Base-by-base conservation (phyloP, 2,888 invertebrate genomes). In the Cartodere bifasciata region DNA sequence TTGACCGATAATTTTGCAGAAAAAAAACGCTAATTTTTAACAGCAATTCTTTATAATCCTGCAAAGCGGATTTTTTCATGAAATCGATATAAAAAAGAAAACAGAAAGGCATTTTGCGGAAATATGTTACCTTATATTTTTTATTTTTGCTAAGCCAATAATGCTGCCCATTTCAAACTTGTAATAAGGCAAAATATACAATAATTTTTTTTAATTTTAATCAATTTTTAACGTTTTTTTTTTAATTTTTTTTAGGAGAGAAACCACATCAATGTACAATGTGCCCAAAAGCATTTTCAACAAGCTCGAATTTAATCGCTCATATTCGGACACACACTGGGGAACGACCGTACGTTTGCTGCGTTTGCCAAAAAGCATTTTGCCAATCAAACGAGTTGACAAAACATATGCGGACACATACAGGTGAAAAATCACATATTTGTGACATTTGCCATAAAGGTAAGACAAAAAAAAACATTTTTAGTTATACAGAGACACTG, bases 361-460 rank as follows among this genome's bases (percentile, higher is more conserved):
- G 56, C 30, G 55, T 61, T 10, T 63, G 63, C 35, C 58, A 59
- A 30, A 63, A 62, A 41, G 59, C 60, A 1, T 63, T 63, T 42
- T 62, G 61, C 38, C 61, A 61, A 32, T 60, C 62, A 4, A 62
- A 60, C 32, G 60, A 61, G 35, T 44, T 63, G 3, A 60, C 60
- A 4, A 61, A 60, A 33, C 63, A 63, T 37, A 62, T 61, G 60
- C 43, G 63, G 24, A 59, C 59, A 3, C 63, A 63, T 34, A 62
- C 62, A 2, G 62, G 62, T n/a, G 62, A 63, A 37, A 58, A 62
- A 35, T 58, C 59, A n/a, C 62, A 62, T 35, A 48, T 57, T 29
- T 63, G 62, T 45, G 58, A 59, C 45, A 57, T 63, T 33, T 63
- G 62, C 34, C 46, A 61, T 35, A 62, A 60, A 56, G 61, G 62